phyloP scores from a whole-genome alignment of 1,140 invertebrate species.

The Drosophila parvula region DNA sequence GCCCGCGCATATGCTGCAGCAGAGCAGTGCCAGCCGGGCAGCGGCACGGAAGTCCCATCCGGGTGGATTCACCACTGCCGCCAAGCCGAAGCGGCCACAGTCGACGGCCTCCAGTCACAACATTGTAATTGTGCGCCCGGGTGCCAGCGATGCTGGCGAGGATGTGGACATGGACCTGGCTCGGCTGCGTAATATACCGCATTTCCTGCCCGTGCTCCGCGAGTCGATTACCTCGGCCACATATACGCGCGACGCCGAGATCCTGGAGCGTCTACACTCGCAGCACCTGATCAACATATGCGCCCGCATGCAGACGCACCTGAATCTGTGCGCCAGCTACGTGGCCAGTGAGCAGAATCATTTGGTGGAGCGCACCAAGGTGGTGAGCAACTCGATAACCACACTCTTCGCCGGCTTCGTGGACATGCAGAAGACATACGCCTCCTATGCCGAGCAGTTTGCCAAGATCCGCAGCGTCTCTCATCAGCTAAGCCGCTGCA shows the following conservation, averaged over 20 bases:
- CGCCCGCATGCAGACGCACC: constrained; percentile 86
- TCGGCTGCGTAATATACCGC: constrained; percentile 92
- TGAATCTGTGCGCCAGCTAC: constrained; percentile 88
- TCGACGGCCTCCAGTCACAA: constrained; percentile 85
- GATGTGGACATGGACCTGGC: constrained; percentile 93
- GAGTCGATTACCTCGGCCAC: constrained; percentile 92
- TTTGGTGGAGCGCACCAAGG: constrained; percentile 89
- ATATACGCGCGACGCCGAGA: constrained; percentile 93
- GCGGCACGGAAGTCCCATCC: constrained; percentile 65
- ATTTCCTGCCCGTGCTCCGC: constrained; percentile 96
- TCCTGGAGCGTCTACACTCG: constrained; percentile 92
- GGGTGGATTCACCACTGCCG: constrained; percentile 49
- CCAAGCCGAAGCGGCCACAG: constrained; percentile 74
- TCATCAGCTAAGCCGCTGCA: constrained; percentile 91
- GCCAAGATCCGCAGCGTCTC: constrained; percentile 91
- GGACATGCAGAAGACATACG: constrained; percentile 93
- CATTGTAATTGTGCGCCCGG: constrained; percentile 94
- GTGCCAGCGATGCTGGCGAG: constrained; percentile 85
- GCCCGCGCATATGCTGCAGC: constrained; percentile 70
- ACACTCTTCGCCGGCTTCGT: constrained; percentile 88
- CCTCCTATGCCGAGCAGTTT: constrained; percentile 93
- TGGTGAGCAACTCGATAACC: constrained; percentile 89
- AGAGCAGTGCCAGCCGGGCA: constrained; percentile 57
- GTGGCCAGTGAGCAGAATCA: constrained; percentile 90
- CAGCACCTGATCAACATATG: constrained; percentile 78